Percentiles rank a stretch among this genome's conserved stretches.
Evolutionary conservation across 2,113 vertebrate genomes (phyloP).

Genomic region (Vidua chalybeata): DNA sequence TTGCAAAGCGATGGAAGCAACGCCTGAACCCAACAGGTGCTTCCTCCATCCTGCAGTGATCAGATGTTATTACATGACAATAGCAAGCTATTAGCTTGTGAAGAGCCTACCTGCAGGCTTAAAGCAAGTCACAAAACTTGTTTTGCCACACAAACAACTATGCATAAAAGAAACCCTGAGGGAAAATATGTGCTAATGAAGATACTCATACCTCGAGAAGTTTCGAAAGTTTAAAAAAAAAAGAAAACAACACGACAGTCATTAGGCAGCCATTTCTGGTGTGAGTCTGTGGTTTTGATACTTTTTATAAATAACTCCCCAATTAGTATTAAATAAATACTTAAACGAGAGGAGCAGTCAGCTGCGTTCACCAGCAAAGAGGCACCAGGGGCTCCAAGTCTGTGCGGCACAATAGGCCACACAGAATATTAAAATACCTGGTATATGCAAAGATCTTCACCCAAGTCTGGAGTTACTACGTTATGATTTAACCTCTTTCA

Average conservation of each 20-base stretch:
- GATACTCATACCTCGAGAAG: neutral
- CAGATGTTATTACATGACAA: neutral
- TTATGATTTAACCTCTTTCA: neutral
- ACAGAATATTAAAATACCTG: neutral
- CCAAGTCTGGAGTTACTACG: accelerated
- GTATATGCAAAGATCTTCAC: neutral
- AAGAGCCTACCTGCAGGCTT: neutral
- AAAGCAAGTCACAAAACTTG: slow-evolving; percentile 5
- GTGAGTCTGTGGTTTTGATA: neutral
- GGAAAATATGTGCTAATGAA: neutral
- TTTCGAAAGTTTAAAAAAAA: neutral
- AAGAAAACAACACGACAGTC: neutral
- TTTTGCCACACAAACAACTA: neutral
- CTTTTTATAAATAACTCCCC: neutral
- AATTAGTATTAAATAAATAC: neutral
- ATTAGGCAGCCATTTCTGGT: neutral
- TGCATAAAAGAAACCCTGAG: neutral
- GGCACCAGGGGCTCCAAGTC: too few species aligned
- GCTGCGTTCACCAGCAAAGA: neutral
- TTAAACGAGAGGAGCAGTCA: neutral
- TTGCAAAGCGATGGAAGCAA: neutral
- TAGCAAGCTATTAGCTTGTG: neutral
- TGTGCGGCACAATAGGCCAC: accelerated
- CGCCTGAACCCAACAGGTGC: neutral
- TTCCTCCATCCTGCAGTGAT: neutral